phyloP scores from a whole-genome alignment of 2,888 invertebrate species.

The Amphipoea oculea region DNA sequence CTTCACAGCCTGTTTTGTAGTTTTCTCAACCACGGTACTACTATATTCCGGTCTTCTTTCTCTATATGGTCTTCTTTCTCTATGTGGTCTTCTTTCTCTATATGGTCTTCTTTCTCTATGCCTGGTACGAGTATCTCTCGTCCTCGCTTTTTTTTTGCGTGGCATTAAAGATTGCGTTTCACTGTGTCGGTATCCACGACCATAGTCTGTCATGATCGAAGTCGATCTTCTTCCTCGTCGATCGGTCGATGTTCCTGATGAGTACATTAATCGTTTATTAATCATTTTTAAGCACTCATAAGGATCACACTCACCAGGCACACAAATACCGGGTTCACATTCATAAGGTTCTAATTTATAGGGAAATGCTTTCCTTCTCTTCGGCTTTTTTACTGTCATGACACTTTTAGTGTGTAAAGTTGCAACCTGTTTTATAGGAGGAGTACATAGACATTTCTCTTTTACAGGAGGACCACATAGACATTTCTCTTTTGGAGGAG shows the following conservation, averaged over 20 bases:
- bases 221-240: slow-evolving; percentile 33
- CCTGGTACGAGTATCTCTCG: slow-evolving; percentile 16
- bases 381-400: slow-evolving; percentile 17
- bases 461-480: too few relatives aligned
- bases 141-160: slow-evolving; percentile 20
- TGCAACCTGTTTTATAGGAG: slow-evolving; percentile 10
- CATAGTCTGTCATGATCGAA: slow-evolving; percentile 25
- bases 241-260: slow-evolving; percentile 48
- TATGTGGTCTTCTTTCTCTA: slow-evolving; percentile 12
- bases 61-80: slow-evolving; percentile 16
- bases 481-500: too few relatives aligned
- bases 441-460: slow-evolving; percentile 10
- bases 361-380: slow-evolving; percentile 23
- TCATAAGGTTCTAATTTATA: slow-evolving; percentile 63
- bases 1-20: slow-evolving; percentile 66
- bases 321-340: slow-evolving; percentile 68
- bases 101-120: not conserved
- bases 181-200: slow-evolving; percentile 34
- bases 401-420: slow-evolving; percentile 42
- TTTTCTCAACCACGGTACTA: slow-evolving; percentile 20
- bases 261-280: slow-evolving; percentile 41
- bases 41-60: slow-evolving; percentile 23
- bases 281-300: slow-evolving; percentile 56
- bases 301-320: slow-evolving; percentile 71
- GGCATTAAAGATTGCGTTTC: slow-evolving; percentile 45